Evolutionary conservation across 2,113 vertebrate genomes (phyloP), one percentile per base, ranked within the genome.

Genomic region (Australoheros scitulus): DNA sequence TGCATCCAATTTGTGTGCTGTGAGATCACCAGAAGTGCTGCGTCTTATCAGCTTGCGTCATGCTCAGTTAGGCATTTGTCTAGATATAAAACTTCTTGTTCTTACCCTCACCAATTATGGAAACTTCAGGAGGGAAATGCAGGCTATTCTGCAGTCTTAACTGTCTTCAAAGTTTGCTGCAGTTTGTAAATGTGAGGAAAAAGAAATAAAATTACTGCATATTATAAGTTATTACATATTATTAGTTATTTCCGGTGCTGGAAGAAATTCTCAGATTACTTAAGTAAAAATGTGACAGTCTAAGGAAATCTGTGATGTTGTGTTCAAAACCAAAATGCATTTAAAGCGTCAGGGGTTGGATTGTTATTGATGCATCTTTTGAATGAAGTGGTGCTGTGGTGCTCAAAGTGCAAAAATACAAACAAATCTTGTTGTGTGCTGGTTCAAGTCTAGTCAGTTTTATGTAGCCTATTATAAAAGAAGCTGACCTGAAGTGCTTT

Each of bases 1-100:
- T 94, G 90, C 92, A 93, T 93, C 79, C 55, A 9, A 83, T 94
- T 94, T 94, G 92, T 74, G 76, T 91, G 47, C 58, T 18, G 63
- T 76, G 85, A 89, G 61, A 76, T 91, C 87, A 68, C 15, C 58
- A n/a, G 17, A 26, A 52, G 20, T 50, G 41, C 60, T 38, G 68
- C n/a, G 1, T 85, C 68, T 74, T 55, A 88, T 87, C 77, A 20
- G 17, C 65, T 52, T 22, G 57, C 7, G 29, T 64, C 76, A 24
- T 5, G 7, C 80, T 61, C 63, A 18, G 32, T 38, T 2, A 38
- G 61, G 38, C 52, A 11, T 68, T 77, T 47, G 61, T 80, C 58
- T 36, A 20, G 61, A 75, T 11, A 64, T 26, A 36, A 61, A 61
- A 61, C 8, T 11, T 17, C 61, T 32, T 64, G 58, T 55, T 65